Evolutionary conservation across 2,797 vertebrate species (phyloP), one percentile per base, ranked within the genome.

Genomic region (Tokudaia tokunoshimensis): DNA sequence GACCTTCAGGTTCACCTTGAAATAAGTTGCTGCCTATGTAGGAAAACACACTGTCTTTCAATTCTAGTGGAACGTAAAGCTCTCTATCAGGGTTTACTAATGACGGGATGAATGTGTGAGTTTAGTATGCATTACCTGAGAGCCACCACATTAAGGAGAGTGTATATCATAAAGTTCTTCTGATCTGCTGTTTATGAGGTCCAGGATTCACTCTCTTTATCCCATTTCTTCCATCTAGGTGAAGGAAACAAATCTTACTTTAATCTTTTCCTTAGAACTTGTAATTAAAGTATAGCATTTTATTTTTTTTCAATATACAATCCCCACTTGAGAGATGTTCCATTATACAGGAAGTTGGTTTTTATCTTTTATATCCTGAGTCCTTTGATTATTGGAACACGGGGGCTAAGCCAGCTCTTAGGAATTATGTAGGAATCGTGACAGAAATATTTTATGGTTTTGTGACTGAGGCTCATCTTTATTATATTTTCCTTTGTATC

Each of bases 231-330:
- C 50, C 24, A 80, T 91, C 10, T 78, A 83, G 57, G 70, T 41
- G 22, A n/a, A 79, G 57, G 52, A 29, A 75, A 81, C 50, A 93
- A 61, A 89, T 83, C 26, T 1, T 14, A 65, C 79, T 94, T 92
- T 89, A 86, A 92, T 95, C 4, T 74, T 95, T 86, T 94, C 7
- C 72, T 96, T 95, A 90, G 78, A 88, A 67, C 26, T 84, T 92
- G 19, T 84, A 89, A 89, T 76, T 76, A 22, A 95, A 84, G 19
- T 72, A 24, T 44, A 72, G 12, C 34, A 80, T 93, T 91, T 95
- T 87, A 70, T 17, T 91, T 95, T 96, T 96, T 31, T 83, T 85
- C 44, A 61, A 3, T 92, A 80, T 79, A 67, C 1, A 84, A 57
- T 2, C 31, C 20, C 22, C 41, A 47, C 24, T 89, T 86, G 44